phyloP scores from a whole-genome alignment of 2,888 invertebrate species.

The Zele albiditarsus region DNA sequence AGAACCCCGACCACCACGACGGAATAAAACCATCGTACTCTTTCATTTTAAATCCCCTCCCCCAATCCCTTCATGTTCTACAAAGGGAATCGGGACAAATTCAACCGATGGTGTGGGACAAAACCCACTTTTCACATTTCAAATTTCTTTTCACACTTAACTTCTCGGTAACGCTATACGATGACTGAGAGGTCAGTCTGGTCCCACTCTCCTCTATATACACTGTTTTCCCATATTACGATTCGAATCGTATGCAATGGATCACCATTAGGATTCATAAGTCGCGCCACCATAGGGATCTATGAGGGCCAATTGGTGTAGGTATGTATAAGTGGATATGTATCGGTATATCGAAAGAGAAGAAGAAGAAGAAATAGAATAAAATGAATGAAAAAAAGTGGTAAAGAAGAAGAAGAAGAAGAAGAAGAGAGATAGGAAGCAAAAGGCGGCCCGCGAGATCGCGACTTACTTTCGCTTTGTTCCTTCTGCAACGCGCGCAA shows the following conservation, averaged over 20 bases:
- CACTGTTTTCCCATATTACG: not conserved
- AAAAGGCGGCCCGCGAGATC: constrained; percentile 37
- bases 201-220: too few relatives aligned
- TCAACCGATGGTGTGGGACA: too few relatives aligned
- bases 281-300: constrained; percentile 27
- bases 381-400: not conserved
- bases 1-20: constrained; percentile 8
- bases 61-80: not conserved
- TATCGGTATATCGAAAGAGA: constrained; percentile 19
- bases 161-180: too few relatives aligned
- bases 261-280: constrained; percentile 32
- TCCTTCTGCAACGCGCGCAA: constrained; percentile 41
- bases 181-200: too few relatives aligned
- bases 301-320: constrained; percentile 34
- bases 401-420: constrained; percentile 18
- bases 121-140: too few relatives aligned
- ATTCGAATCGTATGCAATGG: not conserved
- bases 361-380: constrained; percentile 16
- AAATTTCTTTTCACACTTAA: too few relatives aligned
- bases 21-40: not conserved
- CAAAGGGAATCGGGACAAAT: too few relatives aligned
- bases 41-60: not conserved
- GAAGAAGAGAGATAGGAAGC: constrained; percentile 32
- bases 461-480: constrained; percentile 56
- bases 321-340: constrained; percentile 24